These are phyloP conservation scores for Gymnothorax reevesii DNA, from an alignment of 2,797 vertebrate genomes.

Conservation along the genomic window DNA sequence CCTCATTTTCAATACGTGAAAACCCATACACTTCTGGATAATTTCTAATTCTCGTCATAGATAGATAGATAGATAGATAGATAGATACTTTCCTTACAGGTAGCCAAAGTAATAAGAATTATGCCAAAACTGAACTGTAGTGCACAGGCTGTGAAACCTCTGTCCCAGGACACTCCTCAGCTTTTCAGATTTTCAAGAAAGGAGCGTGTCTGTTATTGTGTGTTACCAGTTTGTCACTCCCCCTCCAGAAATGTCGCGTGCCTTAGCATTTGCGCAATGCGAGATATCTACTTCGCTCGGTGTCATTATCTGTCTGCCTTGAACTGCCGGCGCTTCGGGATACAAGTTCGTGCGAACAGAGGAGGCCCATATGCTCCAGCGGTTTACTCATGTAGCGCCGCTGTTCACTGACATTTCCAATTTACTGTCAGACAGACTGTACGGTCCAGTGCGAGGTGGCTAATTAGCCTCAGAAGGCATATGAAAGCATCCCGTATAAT, in stretches of 20 bases:
- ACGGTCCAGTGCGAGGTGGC: not conserved
- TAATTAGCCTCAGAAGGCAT: not conserved
- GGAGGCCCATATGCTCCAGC: not conserved
- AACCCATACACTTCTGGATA: too few species aligned
- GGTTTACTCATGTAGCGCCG: not conserved
- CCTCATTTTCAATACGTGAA: too few species aligned
- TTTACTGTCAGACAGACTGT: not conserved
- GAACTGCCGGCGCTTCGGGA: not conserved
- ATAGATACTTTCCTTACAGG: too few species aligned
- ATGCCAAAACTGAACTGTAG: too few species aligned
- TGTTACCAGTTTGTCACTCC: slow-evolving; percentile 5
- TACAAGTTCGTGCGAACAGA: not conserved
- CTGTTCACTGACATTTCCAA: slow-evolving; percentile 4
- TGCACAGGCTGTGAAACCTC: not conserved
- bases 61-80: too few species aligned
- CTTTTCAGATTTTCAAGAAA: not conserved
- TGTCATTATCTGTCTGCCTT: not conserved
- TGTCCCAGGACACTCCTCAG: not conserved
- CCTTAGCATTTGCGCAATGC: not conserved
- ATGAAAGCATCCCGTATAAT: not conserved
- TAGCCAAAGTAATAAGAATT: too few species aligned
- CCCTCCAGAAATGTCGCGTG: not conserved
- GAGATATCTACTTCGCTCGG: not conserved
- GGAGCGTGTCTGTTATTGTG: not conserved
- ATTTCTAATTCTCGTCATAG: too few species aligned